Evolutionary conservation across 92 coral and sea anemone genomes (phyloP), one percentile per base, ranked within the genome.

Genomic region (Nematostella vectensis): DNA sequence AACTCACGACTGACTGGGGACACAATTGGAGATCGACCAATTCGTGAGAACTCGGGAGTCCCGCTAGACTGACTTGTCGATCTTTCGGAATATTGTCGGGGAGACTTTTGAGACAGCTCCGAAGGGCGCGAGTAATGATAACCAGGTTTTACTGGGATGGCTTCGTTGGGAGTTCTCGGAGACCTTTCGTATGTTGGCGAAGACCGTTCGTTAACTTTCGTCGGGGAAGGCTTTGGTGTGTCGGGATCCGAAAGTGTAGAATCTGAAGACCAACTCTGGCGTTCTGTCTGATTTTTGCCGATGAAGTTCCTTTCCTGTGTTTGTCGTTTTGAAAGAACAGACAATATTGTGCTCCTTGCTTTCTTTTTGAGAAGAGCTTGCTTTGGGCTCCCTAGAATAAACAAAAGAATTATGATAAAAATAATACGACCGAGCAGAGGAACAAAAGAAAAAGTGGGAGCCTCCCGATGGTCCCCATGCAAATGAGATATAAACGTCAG

Each of bases 321-420:
- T 40, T 85, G 94, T 1, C 82, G 81, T 59, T 80, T 85, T 2
- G 74, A 57, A 28, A 85, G 74, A 12, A 80, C 94, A 13, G 88
- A 81, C 16, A 85, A 66, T 25, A 85, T 85, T 11, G 94, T 85
- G 57, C 67, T 73, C 15, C 71, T 70, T 13, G 94, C 94, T 59
- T 75, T 80, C 68, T 85, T 85, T 59, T 85, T 85, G 19, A 75
- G 42, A 39, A 80, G 25, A 3, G 48, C 45, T 1, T 49, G 63
- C 72, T 43, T 54, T 11, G 62, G 63, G 29, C 29, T 54, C 11
- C 62, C 62, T 63, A 25, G 3, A 64, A 22, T 38, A 28, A 63
- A 29, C 2, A 29, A 16, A 51, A n/a, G 17, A 50, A 13, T 4
- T 29, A 38, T 2, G 3, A 47, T n/a, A n/a, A n/a, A n/a, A n/a